These are phyloP conservation scores for Streptopelia turtur DNA, from an alignment of 2,797 vertebrate species.

Conservation along the genomic window DNA sequence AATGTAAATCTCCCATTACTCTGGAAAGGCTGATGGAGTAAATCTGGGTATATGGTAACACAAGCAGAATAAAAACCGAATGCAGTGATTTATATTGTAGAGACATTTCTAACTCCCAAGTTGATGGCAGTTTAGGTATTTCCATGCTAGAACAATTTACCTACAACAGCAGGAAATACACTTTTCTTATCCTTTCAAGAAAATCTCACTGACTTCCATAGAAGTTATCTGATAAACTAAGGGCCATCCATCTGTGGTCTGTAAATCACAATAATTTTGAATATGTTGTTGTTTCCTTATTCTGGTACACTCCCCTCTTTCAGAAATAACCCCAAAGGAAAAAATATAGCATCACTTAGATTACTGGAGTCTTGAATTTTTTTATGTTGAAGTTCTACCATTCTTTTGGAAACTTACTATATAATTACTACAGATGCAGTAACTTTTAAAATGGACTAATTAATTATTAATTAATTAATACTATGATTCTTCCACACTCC, in stretches of 20 bases:
- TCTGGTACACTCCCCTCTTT: accelerated
- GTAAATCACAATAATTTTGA: neutral
- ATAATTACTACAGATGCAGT: neutral
- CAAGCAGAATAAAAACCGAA: neutral
- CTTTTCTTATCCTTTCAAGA: neutral
- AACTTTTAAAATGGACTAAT: neutral
- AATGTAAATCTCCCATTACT: neutral
- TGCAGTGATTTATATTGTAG: neutral
- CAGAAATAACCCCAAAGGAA: neutral
- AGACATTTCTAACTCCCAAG: neutral
- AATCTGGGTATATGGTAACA: neutral
- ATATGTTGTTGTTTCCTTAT: neutral
- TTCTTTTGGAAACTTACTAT: neutral
- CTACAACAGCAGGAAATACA: neutral
- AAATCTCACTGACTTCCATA: neutral
- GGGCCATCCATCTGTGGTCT: neutral
- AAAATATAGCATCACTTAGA: neutral
- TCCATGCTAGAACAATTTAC: neutral
- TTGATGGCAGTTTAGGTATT: neutral
- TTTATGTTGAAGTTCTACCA: neutral
- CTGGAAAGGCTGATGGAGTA: neutral
- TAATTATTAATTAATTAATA: neutral
- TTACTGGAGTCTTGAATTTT: neutral
- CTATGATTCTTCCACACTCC: neutral
- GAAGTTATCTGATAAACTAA: neutral